These are phyloP conservation scores for Athene noctua DNA, from an alignment of 2,113 vertebrate genomes.

Conservation along the genomic window DNA sequence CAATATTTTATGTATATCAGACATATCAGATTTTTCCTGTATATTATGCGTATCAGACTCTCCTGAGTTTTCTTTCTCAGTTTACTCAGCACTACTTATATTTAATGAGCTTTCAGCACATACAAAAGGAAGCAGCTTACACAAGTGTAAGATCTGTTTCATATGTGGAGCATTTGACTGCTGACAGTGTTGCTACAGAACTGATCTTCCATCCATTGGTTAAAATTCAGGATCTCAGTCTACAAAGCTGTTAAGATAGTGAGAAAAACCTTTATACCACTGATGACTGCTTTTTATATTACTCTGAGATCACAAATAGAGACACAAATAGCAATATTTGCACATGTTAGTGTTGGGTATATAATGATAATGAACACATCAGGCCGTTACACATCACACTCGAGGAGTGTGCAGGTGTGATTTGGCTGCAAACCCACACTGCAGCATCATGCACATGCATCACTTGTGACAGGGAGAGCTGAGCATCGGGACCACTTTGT, in stretches of 20 bases:
- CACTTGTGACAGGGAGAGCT: background rate
- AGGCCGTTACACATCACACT: no score
- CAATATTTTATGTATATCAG: background rate
- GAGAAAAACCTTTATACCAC: background rate
- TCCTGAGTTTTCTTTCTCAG: background rate
- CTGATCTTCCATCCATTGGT: background rate
- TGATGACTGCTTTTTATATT: background rate
- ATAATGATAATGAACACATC: background rate
- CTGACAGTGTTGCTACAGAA: background rate
- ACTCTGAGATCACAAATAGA: background rate
- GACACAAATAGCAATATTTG: background rate
- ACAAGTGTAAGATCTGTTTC: no score
- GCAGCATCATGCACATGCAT: no score
- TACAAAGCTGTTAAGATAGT: background rate
- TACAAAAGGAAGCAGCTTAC: background rate
- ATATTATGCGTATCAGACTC: background rate
- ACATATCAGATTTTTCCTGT: background rate
- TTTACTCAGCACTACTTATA: background rate
- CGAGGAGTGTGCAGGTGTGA: fast-evolving
- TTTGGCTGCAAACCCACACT: fast-evolving
- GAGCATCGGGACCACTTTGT: background rate
- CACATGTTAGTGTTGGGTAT: background rate
- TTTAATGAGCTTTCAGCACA: background rate
- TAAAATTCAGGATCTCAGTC: background rate
- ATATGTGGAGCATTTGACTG: background rate